Conservation (phyloP, 92 coral and sea anemone genomes). For the Parazoanthus swiftii region DNA sequence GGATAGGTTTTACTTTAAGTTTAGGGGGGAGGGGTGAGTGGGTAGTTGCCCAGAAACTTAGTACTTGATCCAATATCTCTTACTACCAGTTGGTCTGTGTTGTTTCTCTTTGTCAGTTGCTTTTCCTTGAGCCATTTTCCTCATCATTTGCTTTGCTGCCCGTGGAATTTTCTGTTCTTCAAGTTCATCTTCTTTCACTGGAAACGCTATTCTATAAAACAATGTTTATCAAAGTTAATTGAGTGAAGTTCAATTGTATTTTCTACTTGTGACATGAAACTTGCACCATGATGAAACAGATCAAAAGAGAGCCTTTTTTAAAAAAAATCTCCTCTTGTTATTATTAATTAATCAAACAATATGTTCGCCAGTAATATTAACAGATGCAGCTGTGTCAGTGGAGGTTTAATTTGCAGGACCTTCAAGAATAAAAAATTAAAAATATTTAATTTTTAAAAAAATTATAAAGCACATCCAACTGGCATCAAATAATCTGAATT, state of each 20-base stretch:
- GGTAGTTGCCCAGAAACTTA: no score
- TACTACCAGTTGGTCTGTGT: conserved; percentile 13
- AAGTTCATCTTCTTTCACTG: conserved; percentile 22
- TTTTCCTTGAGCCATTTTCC: neutral
- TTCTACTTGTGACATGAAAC: no score
- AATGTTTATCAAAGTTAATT: neutral
- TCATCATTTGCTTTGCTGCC: conserved; percentile 58
- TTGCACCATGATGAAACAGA: neutral
- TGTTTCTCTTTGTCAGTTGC: neutral
- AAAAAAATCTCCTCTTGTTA: neutral
- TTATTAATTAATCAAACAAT: neutral
- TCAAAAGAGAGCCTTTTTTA: neutral
- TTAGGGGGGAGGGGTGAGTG: no score
- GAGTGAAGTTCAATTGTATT: no score
- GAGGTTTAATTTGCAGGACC: no score
- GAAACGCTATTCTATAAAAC: conserved; percentile 21
- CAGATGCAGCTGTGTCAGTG: neutral
- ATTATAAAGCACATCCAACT: no score
- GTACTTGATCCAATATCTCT: neutral
- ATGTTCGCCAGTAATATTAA: no score
- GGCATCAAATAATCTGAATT: no score
- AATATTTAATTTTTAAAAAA: no score
- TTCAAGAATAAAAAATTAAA: no score
- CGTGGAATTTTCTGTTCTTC: conserved; percentile 71
- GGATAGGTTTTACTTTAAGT: no score